A percentile compares a stretch with the other conserved stretches of the same genome.
phyloP scores from a whole-genome alignment of 2,113 vertebrate species.

The Equus przewalskii region DNA sequence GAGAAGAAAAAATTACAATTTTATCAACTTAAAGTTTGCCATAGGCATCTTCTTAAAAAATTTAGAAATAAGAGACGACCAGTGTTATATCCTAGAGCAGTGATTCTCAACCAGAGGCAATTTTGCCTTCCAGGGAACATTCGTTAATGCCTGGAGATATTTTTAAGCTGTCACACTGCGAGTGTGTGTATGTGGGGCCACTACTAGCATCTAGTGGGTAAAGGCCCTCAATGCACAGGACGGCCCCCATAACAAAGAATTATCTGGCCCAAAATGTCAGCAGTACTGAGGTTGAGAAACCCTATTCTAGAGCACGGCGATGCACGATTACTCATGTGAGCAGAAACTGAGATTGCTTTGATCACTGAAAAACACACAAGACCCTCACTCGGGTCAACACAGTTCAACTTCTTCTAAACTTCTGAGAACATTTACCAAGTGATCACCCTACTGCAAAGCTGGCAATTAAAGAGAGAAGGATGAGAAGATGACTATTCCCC shows the following conservation, averaged over 20 bases:
- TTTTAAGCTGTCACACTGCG: not conserved
- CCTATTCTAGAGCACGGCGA: not conserved
- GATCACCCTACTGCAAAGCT: not conserved
- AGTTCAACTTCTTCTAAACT: not conserved
- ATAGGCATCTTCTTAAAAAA: not conserved
- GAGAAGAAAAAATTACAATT: not conserved
- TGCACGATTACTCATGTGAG: not conserved
- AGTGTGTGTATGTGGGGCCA: too few relatives aligned
- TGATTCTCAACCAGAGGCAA: not conserved
- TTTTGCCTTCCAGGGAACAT: not conserved
- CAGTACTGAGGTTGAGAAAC: not conserved
- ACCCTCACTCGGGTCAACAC: not conserved
- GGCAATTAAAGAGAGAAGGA: not conserved
- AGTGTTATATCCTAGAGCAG: not conserved
- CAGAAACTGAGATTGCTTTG: constrained; percentile 10
- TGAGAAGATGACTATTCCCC: not conserved
- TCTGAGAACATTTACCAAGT: not conserved
- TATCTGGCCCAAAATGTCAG: not conserved
- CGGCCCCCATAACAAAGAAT: not conserved
- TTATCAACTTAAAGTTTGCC: not conserved
- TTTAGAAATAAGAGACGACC: not conserved
- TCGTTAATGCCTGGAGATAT: not conserved
- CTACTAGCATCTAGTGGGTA: not conserved
- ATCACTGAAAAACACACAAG: not conserved
- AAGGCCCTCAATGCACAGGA: not conserved